A percentile compares a stretch with the other conserved stretches of the same genome.
These are phyloP conservation scores for Zophobas morio DNA, from an alignment of 1,140 invertebrate genomes.

Conservation along the genomic window DNA sequence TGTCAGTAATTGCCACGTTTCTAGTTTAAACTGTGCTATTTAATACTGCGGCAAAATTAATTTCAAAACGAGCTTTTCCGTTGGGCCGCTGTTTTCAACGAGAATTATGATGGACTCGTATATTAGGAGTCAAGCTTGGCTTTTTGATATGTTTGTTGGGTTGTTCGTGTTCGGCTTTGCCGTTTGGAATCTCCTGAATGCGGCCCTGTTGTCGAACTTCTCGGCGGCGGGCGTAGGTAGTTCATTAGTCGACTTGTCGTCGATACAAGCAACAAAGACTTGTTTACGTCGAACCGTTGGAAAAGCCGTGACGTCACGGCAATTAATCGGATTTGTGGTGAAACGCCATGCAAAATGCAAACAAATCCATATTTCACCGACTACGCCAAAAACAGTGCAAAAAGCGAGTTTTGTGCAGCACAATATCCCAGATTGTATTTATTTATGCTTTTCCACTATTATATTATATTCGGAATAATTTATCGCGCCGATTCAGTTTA, in stretches of 20 bases:
- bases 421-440: not conserved
- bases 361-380: not conserved
- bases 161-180: too few relatives aligned
- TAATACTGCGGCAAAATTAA: too few relatives aligned
- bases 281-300: not conserved
- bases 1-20: too few relatives aligned
- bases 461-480: not conserved
- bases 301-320: not conserved
- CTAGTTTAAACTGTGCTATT: too few relatives aligned
- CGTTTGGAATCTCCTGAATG: too few relatives aligned
- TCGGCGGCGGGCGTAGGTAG: too few relatives aligned
- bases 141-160: too few relatives aligned
- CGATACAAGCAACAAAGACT: not conserved
- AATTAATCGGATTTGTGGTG: not conserved
- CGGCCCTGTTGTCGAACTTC: too few relatives aligned
- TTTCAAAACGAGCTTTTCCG: too few relatives aligned
- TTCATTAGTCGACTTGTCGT: not conserved
- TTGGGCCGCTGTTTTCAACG: too few relatives aligned
- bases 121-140: too few relatives aligned
- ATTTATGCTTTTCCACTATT: not conserved
- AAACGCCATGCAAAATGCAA: not conserved
- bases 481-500: not conserved
- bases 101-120: too few relatives aligned
- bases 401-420: not conserved
- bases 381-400: not conserved